Base-by-base conservation (phyloP, 1,140 invertebrate genomes). In the Adoxophyes honmai region DNA sequence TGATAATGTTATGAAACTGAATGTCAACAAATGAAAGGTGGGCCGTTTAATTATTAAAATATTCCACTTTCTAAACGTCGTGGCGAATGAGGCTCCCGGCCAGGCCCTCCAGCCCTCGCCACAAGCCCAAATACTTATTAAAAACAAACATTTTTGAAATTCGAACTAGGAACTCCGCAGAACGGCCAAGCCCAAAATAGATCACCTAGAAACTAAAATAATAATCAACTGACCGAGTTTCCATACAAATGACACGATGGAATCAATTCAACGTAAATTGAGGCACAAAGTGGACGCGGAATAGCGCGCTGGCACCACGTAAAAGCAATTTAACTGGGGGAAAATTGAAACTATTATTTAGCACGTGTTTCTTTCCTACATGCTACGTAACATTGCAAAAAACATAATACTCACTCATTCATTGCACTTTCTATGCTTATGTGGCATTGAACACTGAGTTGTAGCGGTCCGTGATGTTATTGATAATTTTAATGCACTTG, bases 341-440 rank as follows among this genome's bases (percentile, higher is more conserved):
- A 55, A 52, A 42, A 59, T 59, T 59, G n/a, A 53, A 59, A 52
- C 57, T 36, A 52, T 53, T 59, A 52, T 39, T n/a, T 51, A 59
- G 34, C 57, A 59, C 57, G 57, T 59, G 57, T 59, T 35, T 59
- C 15, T 52, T 18, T 18, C 34, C 21, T 37, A 34, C 44, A 59
- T 57, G 37, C 54, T 56, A 70, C 64, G 69, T 61, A 70, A 66
- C 56, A 64, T 34, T 37, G 18, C 44, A 63, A 38, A 21, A 11
- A 42, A 7, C 6, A 34, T 52, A 63, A 59, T 75, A 85, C 84
- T 87, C 52, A 87, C 81, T 64, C 56, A 70, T 70, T 64, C 48
- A 52, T 64, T 61, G 69, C 66, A 72, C 56, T 73, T 68, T 51
- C 58, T 21, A 68, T 70, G 70, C 62, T 63, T 61, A 55, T 54